Evolutionary conservation across 2,113 vertebrate species (phyloP), one percentile per base, ranked within the genome.

Genomic region (Struthio camelus): DNA sequence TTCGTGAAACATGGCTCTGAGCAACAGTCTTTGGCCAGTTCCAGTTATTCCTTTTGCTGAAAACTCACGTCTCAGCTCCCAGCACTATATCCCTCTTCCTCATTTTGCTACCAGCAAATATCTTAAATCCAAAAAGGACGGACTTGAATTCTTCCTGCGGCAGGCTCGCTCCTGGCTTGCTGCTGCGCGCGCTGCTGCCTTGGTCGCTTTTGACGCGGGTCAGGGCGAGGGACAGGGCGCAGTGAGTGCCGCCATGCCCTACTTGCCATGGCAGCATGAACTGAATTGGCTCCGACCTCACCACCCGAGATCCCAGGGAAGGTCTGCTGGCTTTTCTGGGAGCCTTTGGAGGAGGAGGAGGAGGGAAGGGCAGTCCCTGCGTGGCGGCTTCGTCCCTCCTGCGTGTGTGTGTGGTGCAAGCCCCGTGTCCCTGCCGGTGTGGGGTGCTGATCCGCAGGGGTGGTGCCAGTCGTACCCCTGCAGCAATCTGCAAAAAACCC

Each of bases 291-390:
- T n/a, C n/a, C n/a, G 42, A 51, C 14, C 4, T 32, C 1, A 1
- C 27, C 8, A 14, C 59, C 44, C n/a, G 59, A 2, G 1, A 13
- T 51, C 48, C 42, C 44, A 17, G 22, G 0, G 3, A n/a, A 9
- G 14, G 4, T 4, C 44, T 28, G 32, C 0, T 24, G 15, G 40
- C 14, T 4, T 30, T 59, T 51, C 17, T 28, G 73, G 61, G 16
- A 50, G 30, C 54, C 16, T 53, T 53, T 20, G 38, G 20, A 1
- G 19, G 62, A 56, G 40, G 46, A 82, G 38, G 46, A 73, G 25
- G 50, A 66, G 62, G 70, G 81, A 56, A 56, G 18, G 65, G 4
- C 32, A 6, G 20, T 46, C 28, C 20, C 81, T 18, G 7, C 0
- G 3, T 44, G 32, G 89, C 24, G 22, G 40, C 19, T 32, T 46